These are phyloP conservation scores for Pecten maximus DNA, from an alignment of 2,888 invertebrate genomes.

Conservation along the genomic window DNA sequence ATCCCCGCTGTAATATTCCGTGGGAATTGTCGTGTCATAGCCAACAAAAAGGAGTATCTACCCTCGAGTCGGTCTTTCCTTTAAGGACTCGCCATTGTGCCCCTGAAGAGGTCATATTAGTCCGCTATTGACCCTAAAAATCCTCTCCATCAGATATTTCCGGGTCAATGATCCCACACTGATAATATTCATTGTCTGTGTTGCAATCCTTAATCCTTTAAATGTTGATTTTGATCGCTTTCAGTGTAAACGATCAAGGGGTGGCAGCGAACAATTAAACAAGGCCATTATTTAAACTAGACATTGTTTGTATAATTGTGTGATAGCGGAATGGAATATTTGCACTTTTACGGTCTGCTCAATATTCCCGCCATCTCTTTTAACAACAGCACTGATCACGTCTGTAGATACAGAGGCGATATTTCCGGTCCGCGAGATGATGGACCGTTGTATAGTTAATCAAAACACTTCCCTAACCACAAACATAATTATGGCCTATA, in stretches of 20 bases:
- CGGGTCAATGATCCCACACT: background rate
- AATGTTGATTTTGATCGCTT: background rate
- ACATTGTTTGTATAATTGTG: background rate
- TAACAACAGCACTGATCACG: background rate
- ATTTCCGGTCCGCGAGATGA: background rate
- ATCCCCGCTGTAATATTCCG: background rate
- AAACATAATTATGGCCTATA: background rate
- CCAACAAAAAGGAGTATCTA: background rate
- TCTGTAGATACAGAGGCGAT: background rate
- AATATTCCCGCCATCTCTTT: background rate
- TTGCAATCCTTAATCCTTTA: background rate
- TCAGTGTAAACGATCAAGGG: background rate
- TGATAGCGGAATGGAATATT: background rate
- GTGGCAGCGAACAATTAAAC: background rate
- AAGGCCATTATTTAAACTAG: background rate
- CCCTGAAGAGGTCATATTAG: background rate
- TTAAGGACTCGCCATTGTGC: background rate
- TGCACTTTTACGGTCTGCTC: conserved; percentile 9
- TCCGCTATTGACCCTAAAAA: background rate
- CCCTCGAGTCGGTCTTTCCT: background rate
- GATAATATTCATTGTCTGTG: background rate
- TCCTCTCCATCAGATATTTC: background rate
- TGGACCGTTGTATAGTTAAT: background rate
- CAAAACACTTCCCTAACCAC: background rate
- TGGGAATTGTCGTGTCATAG: background rate